phyloP scores from a whole-genome alignment of 2,113 vertebrate genomes.

The Chroicocephalus ridibundus region DNA sequence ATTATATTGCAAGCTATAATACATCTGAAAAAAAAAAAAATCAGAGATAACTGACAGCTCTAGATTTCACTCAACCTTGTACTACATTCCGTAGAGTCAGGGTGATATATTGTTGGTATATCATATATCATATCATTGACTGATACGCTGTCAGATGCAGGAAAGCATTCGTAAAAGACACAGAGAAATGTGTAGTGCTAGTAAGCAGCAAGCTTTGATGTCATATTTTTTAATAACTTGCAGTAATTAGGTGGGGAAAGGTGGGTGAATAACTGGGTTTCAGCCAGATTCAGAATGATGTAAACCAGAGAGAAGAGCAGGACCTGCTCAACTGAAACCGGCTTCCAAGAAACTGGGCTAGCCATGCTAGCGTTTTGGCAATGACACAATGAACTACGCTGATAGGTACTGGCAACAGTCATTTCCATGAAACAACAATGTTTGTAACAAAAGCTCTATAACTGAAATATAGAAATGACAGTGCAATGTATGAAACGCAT shows the following conservation, averaged over 20 bases:
- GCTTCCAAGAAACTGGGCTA: neutral
- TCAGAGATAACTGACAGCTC: neutral
- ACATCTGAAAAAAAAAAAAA: neutral
- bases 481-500: fast-evolving
- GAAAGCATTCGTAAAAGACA: neutral
- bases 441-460: neutral
- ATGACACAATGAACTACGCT: no score
- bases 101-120: neutral
- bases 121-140: neutral
- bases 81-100: neutral
- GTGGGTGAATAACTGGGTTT: neutral
- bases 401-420: neutral
- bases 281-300: neutral
- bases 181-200: neutral
- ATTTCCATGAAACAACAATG: neutral
- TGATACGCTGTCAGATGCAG: neutral
- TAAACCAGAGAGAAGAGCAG: neutral
- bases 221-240: neutral
- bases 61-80: neutral
- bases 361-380: neutral
- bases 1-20: neutral
- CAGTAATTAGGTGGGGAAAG: neutral
- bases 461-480: neutral
- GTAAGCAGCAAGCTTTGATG: neutral
- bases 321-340: neutral